These are phyloP conservation scores for Catharus bicknelli DNA, from an alignment of 2,113 vertebrate genomes.

Conservation along the genomic window DNA sequence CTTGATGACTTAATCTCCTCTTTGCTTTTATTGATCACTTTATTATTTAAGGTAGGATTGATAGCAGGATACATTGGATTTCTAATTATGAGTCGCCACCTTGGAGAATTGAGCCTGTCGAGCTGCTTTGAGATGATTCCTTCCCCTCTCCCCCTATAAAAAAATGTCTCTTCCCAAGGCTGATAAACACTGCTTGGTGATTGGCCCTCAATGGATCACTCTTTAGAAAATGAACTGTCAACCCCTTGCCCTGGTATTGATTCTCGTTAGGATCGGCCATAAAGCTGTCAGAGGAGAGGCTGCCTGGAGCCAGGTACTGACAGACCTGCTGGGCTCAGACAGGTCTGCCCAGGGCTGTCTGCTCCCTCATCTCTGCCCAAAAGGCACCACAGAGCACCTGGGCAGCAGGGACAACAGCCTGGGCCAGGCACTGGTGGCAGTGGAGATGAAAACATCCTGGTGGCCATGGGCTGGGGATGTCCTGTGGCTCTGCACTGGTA, in stretches of 20 bases:
- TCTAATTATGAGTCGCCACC: slow-evolving; percentile 77
- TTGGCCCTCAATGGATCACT: slow-evolving; percentile 82
- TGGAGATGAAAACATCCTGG: background rate
- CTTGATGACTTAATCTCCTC: slow-evolving; percentile 75
- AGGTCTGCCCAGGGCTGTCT: slow-evolving; percentile 19
- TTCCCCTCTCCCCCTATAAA: slow-evolving; percentile 55
- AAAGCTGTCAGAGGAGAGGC: slow-evolving; percentile 79
- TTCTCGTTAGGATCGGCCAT: slow-evolving; percentile 78
- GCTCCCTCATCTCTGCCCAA: slow-evolving; percentile 8
- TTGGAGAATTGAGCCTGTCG: slow-evolving; percentile 73
- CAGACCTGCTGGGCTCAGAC: slow-evolving; percentile 49
- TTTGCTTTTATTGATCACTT: slow-evolving; percentile 74
- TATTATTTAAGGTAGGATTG: slow-evolving; percentile 77
- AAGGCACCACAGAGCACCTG: background rate
- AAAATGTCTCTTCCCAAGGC: slow-evolving; percentile 72
- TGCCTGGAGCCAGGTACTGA: slow-evolving; percentile 75
- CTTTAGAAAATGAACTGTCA: slow-evolving; percentile 87
- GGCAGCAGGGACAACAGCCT: background rate
- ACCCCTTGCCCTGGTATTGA: slow-evolving; percentile 80
- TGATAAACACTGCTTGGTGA: slow-evolving; percentile 79
- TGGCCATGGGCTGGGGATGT: background rate
- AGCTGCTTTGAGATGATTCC: slow-evolving; percentile 68
- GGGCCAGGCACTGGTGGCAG: background rate
- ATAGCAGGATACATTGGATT: slow-evolving; percentile 75
- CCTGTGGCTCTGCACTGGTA: background rate